A percentile compares a stretch with the other conserved stretches of the same genome.
Evolutionary conservation across 1,140 invertebrate species (phyloP).

Genomic region (Drosophila arawakana): DNA sequence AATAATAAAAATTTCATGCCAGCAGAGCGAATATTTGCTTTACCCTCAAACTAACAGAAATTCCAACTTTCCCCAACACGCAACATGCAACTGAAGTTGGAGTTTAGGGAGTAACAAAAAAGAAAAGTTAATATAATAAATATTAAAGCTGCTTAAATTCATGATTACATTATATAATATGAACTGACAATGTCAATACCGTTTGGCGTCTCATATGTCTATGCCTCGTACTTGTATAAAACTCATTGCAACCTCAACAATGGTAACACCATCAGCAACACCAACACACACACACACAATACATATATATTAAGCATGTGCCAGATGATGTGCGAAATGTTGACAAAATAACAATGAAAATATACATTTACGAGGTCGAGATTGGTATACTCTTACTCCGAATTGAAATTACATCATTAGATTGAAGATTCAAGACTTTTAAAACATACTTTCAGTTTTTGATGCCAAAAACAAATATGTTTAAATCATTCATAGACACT

Average conservation of each 20-base stretch:
- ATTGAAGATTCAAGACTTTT: not conserved
- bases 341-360: constrained; percentile 49
- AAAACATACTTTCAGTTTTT: not conserved
- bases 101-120: too few species aligned
- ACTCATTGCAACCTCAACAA: constrained; percentile 48
- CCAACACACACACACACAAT: not conserved
- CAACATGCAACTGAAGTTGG: not conserved
- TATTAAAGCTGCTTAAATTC: constrained; percentile 78
- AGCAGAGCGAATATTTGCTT: constrained; percentile 15
- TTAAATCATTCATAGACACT: not conserved
- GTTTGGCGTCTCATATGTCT: constrained; percentile 8
- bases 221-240: constrained; percentile 11
- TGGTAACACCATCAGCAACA: constrained; percentile 25
- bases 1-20: constrained; percentile 81
- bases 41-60: not conserved
- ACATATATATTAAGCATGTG: constrained; percentile 32
- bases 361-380: not conserved
- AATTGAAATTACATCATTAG: not conserved
- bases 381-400: not conserved
- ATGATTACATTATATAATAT: constrained; percentile 67
- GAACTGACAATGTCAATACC: constrained; percentile 51
- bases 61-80: not conserved
- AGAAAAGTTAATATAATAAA: constrained; percentile 38
- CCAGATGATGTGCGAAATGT: constrained; percentile 75
- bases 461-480: not conserved